A percentile compares a stretch with the other conserved stretches of the same genome.
These are phyloP conservation scores for Cyclophora albipunctata DNA, from an alignment of 2,888 invertebrate species.

Conservation along the genomic window DNA sequence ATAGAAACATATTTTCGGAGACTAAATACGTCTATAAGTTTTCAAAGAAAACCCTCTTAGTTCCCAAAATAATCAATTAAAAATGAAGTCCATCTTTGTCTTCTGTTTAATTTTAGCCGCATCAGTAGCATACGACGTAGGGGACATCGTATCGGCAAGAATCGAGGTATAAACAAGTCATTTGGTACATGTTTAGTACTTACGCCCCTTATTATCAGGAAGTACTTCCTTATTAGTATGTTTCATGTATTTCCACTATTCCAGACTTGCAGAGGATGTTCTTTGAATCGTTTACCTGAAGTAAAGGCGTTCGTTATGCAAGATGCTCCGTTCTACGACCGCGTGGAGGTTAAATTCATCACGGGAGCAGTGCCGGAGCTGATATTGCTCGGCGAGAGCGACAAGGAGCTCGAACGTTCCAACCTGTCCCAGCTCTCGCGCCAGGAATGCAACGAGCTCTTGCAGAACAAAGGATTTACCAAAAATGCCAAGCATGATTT, in stretches of 20 bases:
- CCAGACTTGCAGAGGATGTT: slow-evolving; percentile 83
- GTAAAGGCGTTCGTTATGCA: slow-evolving; percentile 80
- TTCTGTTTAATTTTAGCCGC: slow-evolving; percentile 28
- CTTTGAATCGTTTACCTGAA: slow-evolving; percentile 78
- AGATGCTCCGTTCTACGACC: slow-evolving; percentile 78
- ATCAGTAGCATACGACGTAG: slow-evolving; percentile 35
- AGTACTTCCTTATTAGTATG: too few relatives aligned
- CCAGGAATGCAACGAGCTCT: slow-evolving; percentile 79
- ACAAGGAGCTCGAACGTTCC: slow-evolving; percentile 78
- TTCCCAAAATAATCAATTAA: neutral
- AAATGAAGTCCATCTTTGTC: slow-evolving; percentile 31
- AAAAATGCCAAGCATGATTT: slow-evolving; percentile 55
- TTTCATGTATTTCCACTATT: slow-evolving; percentile 7
- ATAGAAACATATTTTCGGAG: too few relatives aligned
- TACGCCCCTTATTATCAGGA: neutral
- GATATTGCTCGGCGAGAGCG: slow-evolving; percentile 72
- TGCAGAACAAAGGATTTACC: slow-evolving; percentile 76
- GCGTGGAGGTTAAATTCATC: slow-evolving; percentile 79
- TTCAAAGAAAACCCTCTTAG: too few relatives aligned
- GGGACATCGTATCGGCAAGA: slow-evolving; percentile 55
- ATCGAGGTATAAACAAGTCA: slow-evolving; percentile 49
- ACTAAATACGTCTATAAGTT: too few relatives aligned
- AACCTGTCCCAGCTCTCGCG: slow-evolving; percentile 73
- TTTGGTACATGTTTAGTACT: neutral
- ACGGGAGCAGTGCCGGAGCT: slow-evolving; percentile 79